Evolutionary conservation across 2,888 invertebrate species (phyloP), one percentile per base, ranked within the genome.

Genomic region (Drosophila melanosoma): DNA sequence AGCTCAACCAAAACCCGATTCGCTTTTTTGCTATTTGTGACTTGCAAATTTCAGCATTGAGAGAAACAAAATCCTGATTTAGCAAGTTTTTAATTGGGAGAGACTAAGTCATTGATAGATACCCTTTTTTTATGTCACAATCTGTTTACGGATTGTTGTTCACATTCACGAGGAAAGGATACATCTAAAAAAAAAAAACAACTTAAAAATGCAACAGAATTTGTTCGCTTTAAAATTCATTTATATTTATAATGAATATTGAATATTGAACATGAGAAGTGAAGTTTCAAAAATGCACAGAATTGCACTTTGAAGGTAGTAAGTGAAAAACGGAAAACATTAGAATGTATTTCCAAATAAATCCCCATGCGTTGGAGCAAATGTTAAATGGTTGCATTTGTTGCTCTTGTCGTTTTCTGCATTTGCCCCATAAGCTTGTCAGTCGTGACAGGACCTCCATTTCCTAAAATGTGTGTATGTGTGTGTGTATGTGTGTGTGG

Each of bases 311-410:
- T 57, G 40, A 40, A 57, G 33, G 20, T 10, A 33, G 15, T n/a
- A 51, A 51, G 49, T 49, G 38, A 29, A 17, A 26, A 51, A 57
- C 57, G 42, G 15, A 56, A 17, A 20, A 17, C 26, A 32, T 38
- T 23, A 29, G 33, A 56, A 33, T 49, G 20, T 29, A n/a, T 53
- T 40, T 48, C 49, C 23, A 49, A 66, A 20, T 49, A 52, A 60
- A 60, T 57, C 33, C 35, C 15, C 26, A 52, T 53, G 20, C 42
- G 33, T 48, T 64, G 48, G 49, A 35, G 72, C 36, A 69, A 83
- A 83, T 85, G 75, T 72, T 86, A 69, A 86, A 86, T 83, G 86
- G 54, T 70, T 59, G 58, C 78, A 75, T 65, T 81, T 83, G 68
- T 67, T 80, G 54, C 63, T 65, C 57, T 53, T 62, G 68, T 63